A percentile compares a stretch with the other conserved stretches of the same genome.
Evolutionary conservation across 2,113 vertebrate genomes (phyloP).

Genomic region (Forbesichthys papilliferus): DNA sequence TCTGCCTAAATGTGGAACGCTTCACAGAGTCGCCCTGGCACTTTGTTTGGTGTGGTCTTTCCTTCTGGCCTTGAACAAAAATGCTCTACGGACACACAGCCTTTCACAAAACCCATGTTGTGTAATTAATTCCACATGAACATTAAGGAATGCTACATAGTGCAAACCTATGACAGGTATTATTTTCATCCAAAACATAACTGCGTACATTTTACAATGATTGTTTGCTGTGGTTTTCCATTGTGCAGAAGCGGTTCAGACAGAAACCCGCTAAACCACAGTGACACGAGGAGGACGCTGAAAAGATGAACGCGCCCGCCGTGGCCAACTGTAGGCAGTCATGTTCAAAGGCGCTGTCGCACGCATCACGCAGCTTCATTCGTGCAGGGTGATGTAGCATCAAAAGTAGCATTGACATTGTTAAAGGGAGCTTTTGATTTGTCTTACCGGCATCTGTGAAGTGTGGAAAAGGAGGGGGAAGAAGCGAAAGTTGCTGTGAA

Average conservation of each 20-base stretch:
- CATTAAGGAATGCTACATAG: too few species aligned
- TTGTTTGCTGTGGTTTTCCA: too few species aligned
- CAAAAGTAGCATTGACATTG: constrained; percentile 47
- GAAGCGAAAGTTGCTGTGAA: constrained; percentile 70
- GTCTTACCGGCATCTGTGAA: constrained; percentile 58
- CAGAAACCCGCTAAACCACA: constrained; percentile 28
- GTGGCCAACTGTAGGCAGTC: constrained; percentile 25
- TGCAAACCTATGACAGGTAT: too few species aligned
- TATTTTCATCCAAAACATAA: too few species aligned
- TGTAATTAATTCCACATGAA: too few species aligned
- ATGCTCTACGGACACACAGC: background rate
- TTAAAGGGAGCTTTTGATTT: constrained; percentile 67
- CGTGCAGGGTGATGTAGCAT: constrained; percentile 35
- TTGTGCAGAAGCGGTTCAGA: background rate
- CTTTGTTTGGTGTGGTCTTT: background rate
- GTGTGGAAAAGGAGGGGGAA: constrained; percentile 17
- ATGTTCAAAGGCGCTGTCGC: constrained; percentile 29
- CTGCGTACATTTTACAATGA: too few species aligned
- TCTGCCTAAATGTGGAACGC: constrained; percentile 30
- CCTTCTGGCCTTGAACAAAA: background rate
- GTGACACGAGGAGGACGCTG: background rate
- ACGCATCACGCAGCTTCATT: constrained; percentile 33
- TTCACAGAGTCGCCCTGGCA: constrained; percentile 8
- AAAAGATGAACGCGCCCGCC: constrained; percentile 11
- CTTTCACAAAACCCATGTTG: background rate